These are phyloP conservation scores for Orgyia antiqua DNA, from an alignment of 2,888 invertebrate species.

Conservation along the genomic window DNA sequence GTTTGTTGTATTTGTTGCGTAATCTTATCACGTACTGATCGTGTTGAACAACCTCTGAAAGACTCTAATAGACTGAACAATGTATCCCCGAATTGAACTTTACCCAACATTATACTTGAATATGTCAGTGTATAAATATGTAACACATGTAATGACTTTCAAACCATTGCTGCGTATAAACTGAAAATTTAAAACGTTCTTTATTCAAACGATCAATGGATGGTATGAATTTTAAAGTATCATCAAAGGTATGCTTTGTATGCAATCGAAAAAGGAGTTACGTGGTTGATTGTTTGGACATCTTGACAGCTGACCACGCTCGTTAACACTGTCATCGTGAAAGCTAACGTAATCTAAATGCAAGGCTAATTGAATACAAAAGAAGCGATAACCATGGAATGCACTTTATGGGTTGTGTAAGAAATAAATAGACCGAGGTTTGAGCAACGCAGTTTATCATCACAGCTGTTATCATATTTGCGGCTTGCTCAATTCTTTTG, in stretches of 20 bases:
- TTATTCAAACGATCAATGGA: conserved; percentile 17
- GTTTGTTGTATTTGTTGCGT: conserved; percentile 49
- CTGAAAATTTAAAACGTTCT: not conserved
- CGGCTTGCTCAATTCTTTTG: conserved; percentile 39
- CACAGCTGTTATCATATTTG: conserved; percentile 36
- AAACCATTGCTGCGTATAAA: conserved; percentile 26
- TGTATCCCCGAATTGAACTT: conserved; percentile 50
- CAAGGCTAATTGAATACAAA: conserved; percentile 78
- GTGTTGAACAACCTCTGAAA: conserved; percentile 66
- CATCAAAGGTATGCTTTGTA: conserved; percentile 15
- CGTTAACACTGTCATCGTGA: conserved; percentile 74
- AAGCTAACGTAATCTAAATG: conserved; percentile 74
- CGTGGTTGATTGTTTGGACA: conserved; percentile 72
- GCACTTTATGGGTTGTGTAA: conserved; percentile 63
- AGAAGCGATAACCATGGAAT: conserved; percentile 68
- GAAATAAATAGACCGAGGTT: conserved; percentile 27
- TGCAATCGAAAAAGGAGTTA: conserved; percentile 24
- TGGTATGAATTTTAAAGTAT: conserved; percentile 10
- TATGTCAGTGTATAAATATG: conserved; percentile 23
- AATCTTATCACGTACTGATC: conserved; percentile 62
- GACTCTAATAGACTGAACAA: conserved; percentile 72
- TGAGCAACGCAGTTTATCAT: conserved; percentile 33
- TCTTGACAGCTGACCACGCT: conserved; percentile 77
- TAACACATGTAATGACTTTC: conserved; percentile 1
- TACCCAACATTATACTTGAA: conserved; percentile 28